Evolutionary conservation across 2,888 invertebrate genomes (phyloP), one percentile per base, ranked within the genome.

Genomic region (Aphrophora alni): DNA sequence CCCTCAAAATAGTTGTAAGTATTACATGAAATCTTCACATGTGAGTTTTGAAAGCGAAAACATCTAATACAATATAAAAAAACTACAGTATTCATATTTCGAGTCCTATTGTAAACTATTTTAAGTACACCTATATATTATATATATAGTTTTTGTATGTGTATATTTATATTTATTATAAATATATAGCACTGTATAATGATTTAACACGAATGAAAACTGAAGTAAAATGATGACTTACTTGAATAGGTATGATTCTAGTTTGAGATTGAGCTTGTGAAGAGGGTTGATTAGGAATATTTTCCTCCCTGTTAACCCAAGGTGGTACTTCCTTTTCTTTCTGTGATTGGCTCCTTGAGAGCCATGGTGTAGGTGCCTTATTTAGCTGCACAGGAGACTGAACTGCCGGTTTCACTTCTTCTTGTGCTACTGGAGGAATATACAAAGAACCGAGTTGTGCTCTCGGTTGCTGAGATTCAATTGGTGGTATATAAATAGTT

Each of bases 321-420:
- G 90, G 88, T 0, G 91, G 91, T 10, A 90, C 84, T 69, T 84
- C 84, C 27, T 83, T 83, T 7, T 33, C 75, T 26, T 80, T 75
- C n/a, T 82, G 68, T 82, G 89, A 89, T 74, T 89, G 86, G 79
- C 87, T 87, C 71, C 88, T 87, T 68, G 87, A 88, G 86, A 90
- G 88, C 92, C 92, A 92, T 0, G 92, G 92, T 69, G 90, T 91
- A 0, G 92, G 92, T 0, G 92, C 91, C 86, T 92, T 91, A 79
- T 90, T 89, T 72, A 92, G 85, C 24, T 89, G 83, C 77, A 71
- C 71, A 0, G 82, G 76, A 17, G 78, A 69, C 38, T 51, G 77
- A 7, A 44, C 44, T 44, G 17, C 44, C 3, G 74, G 70, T 21
- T 51, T 80, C n/a, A 59, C 24, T 38, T 81, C 75, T 70, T 77